Base-by-base conservation (phyloP, 2,888 invertebrate genomes). In the Diarsia mendica region DNA sequence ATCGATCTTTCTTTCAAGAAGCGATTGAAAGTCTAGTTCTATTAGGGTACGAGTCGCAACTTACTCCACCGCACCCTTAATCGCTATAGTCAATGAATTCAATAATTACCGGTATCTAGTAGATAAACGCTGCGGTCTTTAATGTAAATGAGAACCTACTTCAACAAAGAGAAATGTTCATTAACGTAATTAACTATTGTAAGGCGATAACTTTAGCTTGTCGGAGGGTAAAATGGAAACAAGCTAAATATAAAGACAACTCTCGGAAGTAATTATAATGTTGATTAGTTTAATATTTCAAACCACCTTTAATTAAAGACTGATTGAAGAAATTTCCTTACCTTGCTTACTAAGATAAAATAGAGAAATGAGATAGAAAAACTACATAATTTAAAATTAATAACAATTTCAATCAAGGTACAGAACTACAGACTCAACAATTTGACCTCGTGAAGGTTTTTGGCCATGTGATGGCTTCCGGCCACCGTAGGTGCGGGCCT, bases 111-210 rank as follows among this genome's bases (percentile, higher is more conserved):
- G n/a, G 6, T 33, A 23, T 46, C 13, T 15, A 53, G n/a, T 3
- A 60, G 11, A 46, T 20, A 23, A 15, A 58, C 77, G 46, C 20
- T 33, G 60, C 20, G 46, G 60, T 46, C 33, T 77, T 48, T 77
- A 28, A 76, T 67, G 20, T 60, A 48, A 76, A 77, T 61, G 6
- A 67, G 33, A 6, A 51, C 46, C 15, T 53, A 49, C 44, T 60
- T 55, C 13, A 49, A 44, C n/a, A 28, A 65, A 77, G 39, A 61
- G 3, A 23, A 67, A 60, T 51, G 13, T 48, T 67, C 33, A 33
- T 23, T 77, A 53, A 53, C 23, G 49, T 49, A 60, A 51, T 75
- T 49, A 60, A 51, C n/a, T 51, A 23, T 67, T 75, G 33, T 61
- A 13, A 23, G n/a, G 28, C 13, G 13, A 64, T 58, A 44, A 58